Conservation (phyloP, 1,140 invertebrate genomes). For the Sitobion miscanthi region DNA sequence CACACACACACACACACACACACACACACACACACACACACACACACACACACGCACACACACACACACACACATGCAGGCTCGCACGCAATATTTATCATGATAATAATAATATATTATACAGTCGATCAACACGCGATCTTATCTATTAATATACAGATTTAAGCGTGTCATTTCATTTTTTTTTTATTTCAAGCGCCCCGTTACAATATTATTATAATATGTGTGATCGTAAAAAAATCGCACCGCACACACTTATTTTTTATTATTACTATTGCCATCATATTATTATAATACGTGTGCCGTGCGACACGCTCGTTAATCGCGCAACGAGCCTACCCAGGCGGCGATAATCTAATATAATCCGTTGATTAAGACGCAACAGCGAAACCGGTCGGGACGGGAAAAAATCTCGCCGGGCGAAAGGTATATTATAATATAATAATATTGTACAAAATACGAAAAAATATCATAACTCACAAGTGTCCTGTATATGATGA, state of each 20-base stretch:
- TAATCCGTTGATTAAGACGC: not conserved
- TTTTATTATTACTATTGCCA: not conserved
- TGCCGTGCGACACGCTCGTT: not conserved
- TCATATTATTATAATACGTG: not conserved
- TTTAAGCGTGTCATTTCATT: not conserved
- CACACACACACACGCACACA: not conserved
- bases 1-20: not conserved
- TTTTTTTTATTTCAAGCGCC: not conserved
- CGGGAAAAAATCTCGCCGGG: not conserved
- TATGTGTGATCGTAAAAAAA: not conserved
- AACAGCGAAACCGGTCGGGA: not conserved
- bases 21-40: not conserved
- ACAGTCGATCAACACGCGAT: not conserved
- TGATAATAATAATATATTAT: not conserved
- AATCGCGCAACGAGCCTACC: not conserved
- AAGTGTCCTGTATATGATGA: not conserved
- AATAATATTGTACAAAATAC: not conserved
- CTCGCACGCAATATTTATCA: not conserved
- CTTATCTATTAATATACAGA: not conserved
- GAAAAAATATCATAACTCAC: not conserved
- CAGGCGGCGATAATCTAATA: constrained; percentile 1
- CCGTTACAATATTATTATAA: not conserved
- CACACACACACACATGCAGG: no score
- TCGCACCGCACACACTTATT: not conserved
- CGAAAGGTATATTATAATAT: not conserved